Evolutionary conservation across 2,888 invertebrate genomes (phyloP).

Genomic region (Bhutanitis thaidina): DNA sequence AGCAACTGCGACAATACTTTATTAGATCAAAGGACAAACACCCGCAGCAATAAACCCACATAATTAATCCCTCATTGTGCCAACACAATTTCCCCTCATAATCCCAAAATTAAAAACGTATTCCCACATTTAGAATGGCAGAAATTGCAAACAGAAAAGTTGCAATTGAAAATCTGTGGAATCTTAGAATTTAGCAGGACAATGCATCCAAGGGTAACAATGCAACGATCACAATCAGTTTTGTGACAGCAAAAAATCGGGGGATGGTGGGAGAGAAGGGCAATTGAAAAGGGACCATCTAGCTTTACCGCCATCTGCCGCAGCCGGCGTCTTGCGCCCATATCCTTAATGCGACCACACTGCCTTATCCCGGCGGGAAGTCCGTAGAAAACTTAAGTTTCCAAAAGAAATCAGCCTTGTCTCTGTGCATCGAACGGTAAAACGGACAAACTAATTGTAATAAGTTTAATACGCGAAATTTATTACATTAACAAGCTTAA

Average conservation of each 20-base stretch:
- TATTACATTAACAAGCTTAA: too few species aligned
- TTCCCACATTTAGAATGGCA: conserved; percentile 58
- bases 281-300: conserved; percentile 68
- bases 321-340: conserved; percentile 46
- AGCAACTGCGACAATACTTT: conserved; percentile 2
- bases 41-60: conserved; percentile 15
- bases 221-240: conserved; percentile 67
- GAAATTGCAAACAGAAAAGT: conserved; percentile 53
- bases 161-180: conserved; percentile 48
- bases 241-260: conserved; percentile 48
- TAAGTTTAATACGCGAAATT: too few species aligned
- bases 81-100: conserved; percentile 37
- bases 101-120: conserved; percentile 46
- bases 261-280: conserved; percentile 42
- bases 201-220: conserved; percentile 53
- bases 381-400: neutral
- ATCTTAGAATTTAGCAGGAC: conserved; percentile 60
- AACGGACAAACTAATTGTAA: too few species aligned
- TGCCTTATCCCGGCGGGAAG: conserved; percentile 19
- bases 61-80: conserved; percentile 32
- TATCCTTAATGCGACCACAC: conserved; percentile 44
- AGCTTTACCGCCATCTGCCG: conserved; percentile 54
- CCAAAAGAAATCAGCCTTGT: too few species aligned
- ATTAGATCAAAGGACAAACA: conserved; percentile 1
- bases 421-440: too few species aligned